Percentiles rank a stretch among this genome's conserved stretches.
phyloP scores from a whole-genome alignment of 2,113 vertebrate species.

The Pantherophis guttatus region DNA sequence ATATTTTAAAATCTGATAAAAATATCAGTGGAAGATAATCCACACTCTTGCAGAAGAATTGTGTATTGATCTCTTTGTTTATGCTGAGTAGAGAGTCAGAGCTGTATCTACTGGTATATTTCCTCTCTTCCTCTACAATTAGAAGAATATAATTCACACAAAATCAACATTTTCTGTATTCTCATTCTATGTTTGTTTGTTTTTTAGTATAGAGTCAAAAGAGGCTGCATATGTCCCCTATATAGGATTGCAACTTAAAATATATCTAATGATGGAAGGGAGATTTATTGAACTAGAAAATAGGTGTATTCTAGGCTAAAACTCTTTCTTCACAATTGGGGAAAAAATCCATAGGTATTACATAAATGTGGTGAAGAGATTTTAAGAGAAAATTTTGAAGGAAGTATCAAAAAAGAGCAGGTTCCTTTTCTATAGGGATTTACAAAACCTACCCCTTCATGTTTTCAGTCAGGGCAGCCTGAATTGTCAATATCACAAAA shows the following conservation, averaged over 20 bases:
- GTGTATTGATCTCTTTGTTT: not conserved
- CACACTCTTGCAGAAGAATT: not conserved
- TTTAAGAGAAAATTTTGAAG: not conserved
- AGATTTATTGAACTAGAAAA: not conserved
- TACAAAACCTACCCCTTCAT: not conserved
- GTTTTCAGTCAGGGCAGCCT: not conserved
- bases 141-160: not conserved
- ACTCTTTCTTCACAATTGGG: not conserved
- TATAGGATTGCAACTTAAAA: not conserved
- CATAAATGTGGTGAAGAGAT: not conserved
- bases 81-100: not conserved
- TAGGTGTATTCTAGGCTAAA: not conserved
- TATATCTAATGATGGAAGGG: not conserved
- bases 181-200: not conserved
- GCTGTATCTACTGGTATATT: not conserved
- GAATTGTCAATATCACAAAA: not conserved
- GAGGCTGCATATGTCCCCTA: not conserved
- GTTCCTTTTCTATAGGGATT: not conserved
- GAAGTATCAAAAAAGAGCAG: too few species aligned
- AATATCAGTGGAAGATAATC: not conserved
- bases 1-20: not conserved
- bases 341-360: not conserved
- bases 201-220: not conserved
- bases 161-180: not conserved
- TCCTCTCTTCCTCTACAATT: not conserved